Evolutionary conservation across 2,797 vertebrate genomes (phyloP), one percentile per base, ranked within the genome.

Genomic region (Coccyzus lansbergi): DNA sequence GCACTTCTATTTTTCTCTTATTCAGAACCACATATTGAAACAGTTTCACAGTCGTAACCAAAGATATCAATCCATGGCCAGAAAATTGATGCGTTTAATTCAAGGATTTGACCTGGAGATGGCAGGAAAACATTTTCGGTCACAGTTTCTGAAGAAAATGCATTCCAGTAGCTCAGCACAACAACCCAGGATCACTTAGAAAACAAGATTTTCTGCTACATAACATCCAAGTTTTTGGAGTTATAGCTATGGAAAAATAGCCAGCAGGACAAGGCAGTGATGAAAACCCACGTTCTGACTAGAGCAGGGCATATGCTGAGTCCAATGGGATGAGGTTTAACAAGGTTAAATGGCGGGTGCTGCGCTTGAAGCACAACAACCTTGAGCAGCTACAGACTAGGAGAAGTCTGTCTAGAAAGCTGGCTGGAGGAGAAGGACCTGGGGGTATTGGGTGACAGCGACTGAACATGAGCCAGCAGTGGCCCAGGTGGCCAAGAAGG

Each of bases 261-360:
- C 16, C 26, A 53, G 3, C 10, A 44, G 33, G 51, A 36, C 48
- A 56, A 69, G 69, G 33, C 56, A 82, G 53, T 60, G 77, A 42
- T 16, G 42, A 24, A 78, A 82, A 20, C 9, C 36, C 59, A 70
- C 38, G 21, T 33, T 62, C 52, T 71, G 48, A 26, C 16, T 31
- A n/a, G 18, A 18, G 17, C 1, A 4, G 19, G 7, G 26, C 22
- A 6, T 6, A 8, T 9, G 40, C n/a, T n/a, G n/a, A n/a, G n/a
- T n/a, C n/a, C n/a, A n/a, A n/a, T n/a, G n/a, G n/a, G n/a, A n/a
- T n/a, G n/a, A n/a, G n/a, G n/a, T n/a, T n/a, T n/a, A n/a, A n/a
- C n/a, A n/a, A n/a, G n/a, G n/a, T n/a, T n/a, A n/a, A n/a, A n/a
- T n/a, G n/a, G n/a, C n/a, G n/a, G n/a, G n/a, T n/a, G n/a, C n/a